Percentiles rank a stretch among this genome's conserved stretches.
Conservation (phyloP, 1,140 invertebrate genomes). For the Chionoecetes opilio region DNA sequence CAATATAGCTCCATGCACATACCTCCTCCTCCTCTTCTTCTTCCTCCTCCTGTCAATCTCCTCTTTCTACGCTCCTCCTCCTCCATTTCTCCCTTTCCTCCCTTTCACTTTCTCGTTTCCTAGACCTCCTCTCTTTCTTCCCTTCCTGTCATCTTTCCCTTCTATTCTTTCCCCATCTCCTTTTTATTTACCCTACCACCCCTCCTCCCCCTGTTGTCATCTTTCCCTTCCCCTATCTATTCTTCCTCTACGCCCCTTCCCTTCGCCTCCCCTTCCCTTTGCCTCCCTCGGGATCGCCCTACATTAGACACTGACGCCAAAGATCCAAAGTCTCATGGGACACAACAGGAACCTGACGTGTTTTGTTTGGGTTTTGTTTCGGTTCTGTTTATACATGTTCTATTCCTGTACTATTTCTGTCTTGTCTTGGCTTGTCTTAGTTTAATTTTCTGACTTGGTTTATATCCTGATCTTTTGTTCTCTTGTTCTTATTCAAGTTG, state of each 20-base stretch:
- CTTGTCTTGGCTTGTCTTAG: too few relatives aligned
- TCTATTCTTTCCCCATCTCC: background rate
- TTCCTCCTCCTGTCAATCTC: background rate
- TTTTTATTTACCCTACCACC: background rate
- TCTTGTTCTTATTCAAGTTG: background rate
- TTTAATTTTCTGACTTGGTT: too few relatives aligned
- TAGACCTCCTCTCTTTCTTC: background rate
- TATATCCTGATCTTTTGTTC: too few relatives aligned
- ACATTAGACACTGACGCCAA: background rate
- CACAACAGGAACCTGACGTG: background rate
- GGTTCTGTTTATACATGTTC: background rate
- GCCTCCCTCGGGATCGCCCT: background rate
- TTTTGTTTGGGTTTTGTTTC: background rate
- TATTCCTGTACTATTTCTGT: background rate
- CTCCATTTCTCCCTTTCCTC: background rate
- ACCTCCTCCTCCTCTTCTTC: background rate
- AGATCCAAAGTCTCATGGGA: background rate
- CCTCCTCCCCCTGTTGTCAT: background rate
- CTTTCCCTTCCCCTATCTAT: conserved; percentile 10
- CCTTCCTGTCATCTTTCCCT: background rate
- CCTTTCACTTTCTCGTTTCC: background rate
- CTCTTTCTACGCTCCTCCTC: background rate
- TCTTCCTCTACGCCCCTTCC: background rate
- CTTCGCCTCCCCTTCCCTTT: background rate
- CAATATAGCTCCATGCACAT: background rate